Evolutionary conservation across 2,797 vertebrate genomes (phyloP), one percentile per base, ranked within the genome.

Genomic region (Clamator glandarius): DNA sequence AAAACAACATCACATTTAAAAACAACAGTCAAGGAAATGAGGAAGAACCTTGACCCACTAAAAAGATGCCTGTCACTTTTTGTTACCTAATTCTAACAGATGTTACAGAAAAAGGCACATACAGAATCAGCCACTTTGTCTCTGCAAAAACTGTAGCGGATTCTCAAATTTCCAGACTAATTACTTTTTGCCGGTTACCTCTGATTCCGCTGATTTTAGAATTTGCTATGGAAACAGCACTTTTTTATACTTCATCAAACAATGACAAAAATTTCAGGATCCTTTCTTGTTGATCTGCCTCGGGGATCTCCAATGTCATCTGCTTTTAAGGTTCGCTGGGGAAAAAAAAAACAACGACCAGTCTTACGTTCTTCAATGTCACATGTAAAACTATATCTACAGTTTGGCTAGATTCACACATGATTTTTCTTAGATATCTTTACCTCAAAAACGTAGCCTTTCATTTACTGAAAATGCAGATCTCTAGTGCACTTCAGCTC

Each of bases 171-270:
- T 83, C 11, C 52, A 85, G 23, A 78, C 20, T 8, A 54, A 26
- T 9, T 70, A 51, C 55, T 70, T 50, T 39, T 66, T 33, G 26
- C 13, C 21, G 64, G 46, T 84, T 92, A 90, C 74, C 78, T 95
- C 77, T 89, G n/a, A 89, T 63, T 76, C 59, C 36, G 20, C 39
- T 67, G 29, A 81, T 76, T 62, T 63, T 73, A 59, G 75, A n/a
- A 21, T 72, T 76, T 69, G 70, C 55, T 75, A 6, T 20, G 4
- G 68, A 57, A 68, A 52, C 78, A 31, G 55, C 46, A 62, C 39
- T 66, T 93, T 70, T 91, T 36, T 84, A 80, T 83, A 86, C 54
- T 85, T 90, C 50, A 29, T 95, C 89, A 74, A 93, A 70, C n/a
- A 67, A 35, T 19, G 64, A 89, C 48, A 95, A 87, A 91, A 95